phyloP scores from a whole-genome alignment of 37 sponge, comb jelly and placozoan genomes.

The Chondrilla cf. caribensis region DNA sequence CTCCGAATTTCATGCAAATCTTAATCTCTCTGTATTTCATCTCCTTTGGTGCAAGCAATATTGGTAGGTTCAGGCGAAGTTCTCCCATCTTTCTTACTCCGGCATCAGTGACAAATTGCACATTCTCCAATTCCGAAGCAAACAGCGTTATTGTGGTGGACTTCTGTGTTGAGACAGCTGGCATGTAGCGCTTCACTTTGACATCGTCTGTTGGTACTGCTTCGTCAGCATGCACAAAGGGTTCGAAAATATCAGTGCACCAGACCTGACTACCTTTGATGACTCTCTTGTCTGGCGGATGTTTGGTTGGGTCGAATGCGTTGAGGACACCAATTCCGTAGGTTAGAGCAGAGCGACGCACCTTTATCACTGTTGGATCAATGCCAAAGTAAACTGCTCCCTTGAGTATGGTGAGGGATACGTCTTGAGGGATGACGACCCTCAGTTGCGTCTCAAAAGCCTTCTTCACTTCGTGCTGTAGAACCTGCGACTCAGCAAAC shows the following conservation, averaged over 20 bases:
- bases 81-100: conserved; percentile 68
- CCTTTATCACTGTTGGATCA: conserved; percentile 58
- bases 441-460: conserved; percentile 44
- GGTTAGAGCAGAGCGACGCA: conserved; percentile 74
- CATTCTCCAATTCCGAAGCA: conserved; percentile 47
- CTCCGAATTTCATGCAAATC: conserved; percentile 71
- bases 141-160: conserved; percentile 73
- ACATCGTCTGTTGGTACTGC: conserved; percentile 60
- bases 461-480: conserved; percentile 53
- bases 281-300: conserved; percentile 69
- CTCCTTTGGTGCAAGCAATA: conserved; percentile 18
- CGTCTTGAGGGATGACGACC: conserved; percentile 79
- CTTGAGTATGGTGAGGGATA: conserved; percentile 73
- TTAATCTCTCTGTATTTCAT: conserved; percentile 40
- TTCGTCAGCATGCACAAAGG: conserved; percentile 72
- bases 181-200: conserved; percentile 64
- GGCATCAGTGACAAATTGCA: conserved; percentile 64
- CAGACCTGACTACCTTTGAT: conserved; percentile 65
- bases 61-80: conserved; percentile 58
- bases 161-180: conserved; percentile 34
- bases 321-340: conserved; percentile 85
- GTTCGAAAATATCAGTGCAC: conserved; percentile 84
- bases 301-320: conserved; percentile 50
- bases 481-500: conserved; percentile 73
- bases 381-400: conserved; percentile 87